Evolutionary conservation across 2,113 vertebrate species (phyloP).

Genomic region (Percopsis transmontana): DNA sequence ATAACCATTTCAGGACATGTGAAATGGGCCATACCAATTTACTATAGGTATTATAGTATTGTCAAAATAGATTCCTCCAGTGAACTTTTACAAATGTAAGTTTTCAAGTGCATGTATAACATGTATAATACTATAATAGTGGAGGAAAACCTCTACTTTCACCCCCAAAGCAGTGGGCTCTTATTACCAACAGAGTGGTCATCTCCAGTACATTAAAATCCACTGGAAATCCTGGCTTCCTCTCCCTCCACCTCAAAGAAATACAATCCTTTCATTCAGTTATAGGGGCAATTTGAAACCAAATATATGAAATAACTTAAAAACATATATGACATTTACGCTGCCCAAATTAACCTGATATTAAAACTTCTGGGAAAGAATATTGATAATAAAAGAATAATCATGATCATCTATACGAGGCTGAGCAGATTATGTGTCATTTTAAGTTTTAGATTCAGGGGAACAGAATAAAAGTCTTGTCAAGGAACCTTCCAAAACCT

Average conservation of each 20-base stretch:
- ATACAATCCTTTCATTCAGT: slow-evolving; percentile 60
- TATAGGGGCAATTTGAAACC: slow-evolving; percentile 58
- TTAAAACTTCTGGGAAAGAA: slow-evolving; percentile 52
- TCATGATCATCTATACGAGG: slow-evolving; percentile 41
- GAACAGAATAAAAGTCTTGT: slow-evolving; percentile 39
- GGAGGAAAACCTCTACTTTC: slow-evolving; percentile 25
- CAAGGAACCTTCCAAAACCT: slow-evolving; percentile 34
- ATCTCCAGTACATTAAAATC: slow-evolving; percentile 60
- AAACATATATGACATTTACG: slow-evolving; percentile 47
- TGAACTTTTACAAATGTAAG: slow-evolving; percentile 32
- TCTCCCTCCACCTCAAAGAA: slow-evolving; percentile 48
- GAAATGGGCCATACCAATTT: too few relatives aligned
- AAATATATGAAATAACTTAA: slow-evolving; percentile 60
- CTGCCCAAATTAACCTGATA: slow-evolving; percentile 41
- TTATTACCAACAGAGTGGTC: slow-evolving; percentile 45
- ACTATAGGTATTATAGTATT: slow-evolving; percentile 17
- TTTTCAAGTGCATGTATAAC: slow-evolving; percentile 27
- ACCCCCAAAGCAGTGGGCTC: slow-evolving; percentile 20
- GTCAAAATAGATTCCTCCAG: slow-evolving; percentile 21
- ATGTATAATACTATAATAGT: background rate
- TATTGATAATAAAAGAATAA: slow-evolving; percentile 62
- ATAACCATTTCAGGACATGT: too few relatives aligned
- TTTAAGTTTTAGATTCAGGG: slow-evolving; percentile 55
- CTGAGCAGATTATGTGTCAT: slow-evolving; percentile 44
- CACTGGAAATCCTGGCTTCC: slow-evolving; percentile 54